Evolutionary conservation across 2,888 invertebrate genomes (phyloP).

Genomic region (Bombylius discolor): DNA sequence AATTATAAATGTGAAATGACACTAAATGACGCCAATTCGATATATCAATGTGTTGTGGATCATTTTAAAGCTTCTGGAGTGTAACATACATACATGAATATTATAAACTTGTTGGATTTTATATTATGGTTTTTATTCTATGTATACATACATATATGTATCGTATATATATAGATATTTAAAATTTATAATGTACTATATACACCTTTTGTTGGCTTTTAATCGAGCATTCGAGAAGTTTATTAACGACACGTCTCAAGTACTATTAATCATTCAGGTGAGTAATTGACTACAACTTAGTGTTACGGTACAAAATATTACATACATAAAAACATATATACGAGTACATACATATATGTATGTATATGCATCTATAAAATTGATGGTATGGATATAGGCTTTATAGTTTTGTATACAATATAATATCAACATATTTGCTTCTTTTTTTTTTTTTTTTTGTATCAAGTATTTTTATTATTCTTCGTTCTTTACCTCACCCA

Average conservation of each 20-base stretch:
- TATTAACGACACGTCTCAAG: constrained; percentile 8
- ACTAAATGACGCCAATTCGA: constrained; percentile 15
- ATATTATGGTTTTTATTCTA: no score
- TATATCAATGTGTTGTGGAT: constrained; percentile 8
- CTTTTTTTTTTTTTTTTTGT: neutral
- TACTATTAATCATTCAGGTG: constrained; percentile 11
- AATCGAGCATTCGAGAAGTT: constrained; percentile 1
- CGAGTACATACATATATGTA: neutral
- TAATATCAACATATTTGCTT: neutral
- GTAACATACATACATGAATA: neutral
- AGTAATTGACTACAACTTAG: constrained; percentile 4
- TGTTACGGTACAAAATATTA: neutral
- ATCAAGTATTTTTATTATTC: neutral
- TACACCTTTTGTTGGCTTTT: neutral
- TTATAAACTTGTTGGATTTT: neutral
- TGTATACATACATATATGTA: no score
- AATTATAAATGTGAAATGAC: constrained; percentile 16
- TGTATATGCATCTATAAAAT: neutral
- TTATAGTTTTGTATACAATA: neutral
- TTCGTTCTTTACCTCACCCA: neutral
- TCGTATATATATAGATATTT: no score
- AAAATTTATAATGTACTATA: no score
- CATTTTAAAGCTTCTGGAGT: neutral
- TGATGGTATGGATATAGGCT: no score
- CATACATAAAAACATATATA: neutral